Evolutionary conservation across 2,113 vertebrate species (phyloP).

Genomic region (Brienomyrus brachyistius): DNA sequence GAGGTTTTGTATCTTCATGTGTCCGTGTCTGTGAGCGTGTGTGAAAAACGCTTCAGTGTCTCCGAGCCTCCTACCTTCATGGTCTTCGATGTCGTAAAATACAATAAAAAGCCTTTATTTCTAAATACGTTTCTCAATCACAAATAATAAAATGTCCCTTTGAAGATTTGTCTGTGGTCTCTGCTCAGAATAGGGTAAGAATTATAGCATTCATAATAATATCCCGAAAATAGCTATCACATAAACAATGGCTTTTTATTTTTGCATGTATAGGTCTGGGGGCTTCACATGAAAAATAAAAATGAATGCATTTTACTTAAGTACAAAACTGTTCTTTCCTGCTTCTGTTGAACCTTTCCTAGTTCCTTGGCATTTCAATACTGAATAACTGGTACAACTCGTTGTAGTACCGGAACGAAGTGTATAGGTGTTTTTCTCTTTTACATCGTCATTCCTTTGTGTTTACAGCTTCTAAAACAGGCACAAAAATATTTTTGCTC

Average conservation of each 20-base stretch:
- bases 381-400: background rate
- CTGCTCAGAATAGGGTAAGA: constrained; percentile 7
- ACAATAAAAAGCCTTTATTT: constrained; percentile 51
- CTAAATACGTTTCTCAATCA: constrained; percentile 34
- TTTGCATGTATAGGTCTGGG: background rate
- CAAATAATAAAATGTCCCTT: constrained; percentile 35
- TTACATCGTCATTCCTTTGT: background rate
- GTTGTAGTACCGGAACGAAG: background rate
- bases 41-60: constrained; percentile 39
- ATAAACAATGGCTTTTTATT: background rate
- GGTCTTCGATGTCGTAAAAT: constrained; percentile 29
- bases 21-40: constrained; percentile 31
- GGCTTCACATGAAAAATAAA: background rate
- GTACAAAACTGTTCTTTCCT: background rate
- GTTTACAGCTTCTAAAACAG: background rate
- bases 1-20: constrained; percentile 36
- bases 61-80: constrained; percentile 44
- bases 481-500: background rate
- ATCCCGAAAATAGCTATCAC: background rate
- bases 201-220: background rate
- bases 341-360: background rate
- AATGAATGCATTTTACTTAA: background rate
- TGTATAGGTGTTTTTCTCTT: background rate
- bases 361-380: background rate
- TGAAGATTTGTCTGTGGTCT: constrained; percentile 9